Evolutionary conservation across 2,888 invertebrate genomes (phyloP).

Genomic region (Cosmia pyralina): DNA sequence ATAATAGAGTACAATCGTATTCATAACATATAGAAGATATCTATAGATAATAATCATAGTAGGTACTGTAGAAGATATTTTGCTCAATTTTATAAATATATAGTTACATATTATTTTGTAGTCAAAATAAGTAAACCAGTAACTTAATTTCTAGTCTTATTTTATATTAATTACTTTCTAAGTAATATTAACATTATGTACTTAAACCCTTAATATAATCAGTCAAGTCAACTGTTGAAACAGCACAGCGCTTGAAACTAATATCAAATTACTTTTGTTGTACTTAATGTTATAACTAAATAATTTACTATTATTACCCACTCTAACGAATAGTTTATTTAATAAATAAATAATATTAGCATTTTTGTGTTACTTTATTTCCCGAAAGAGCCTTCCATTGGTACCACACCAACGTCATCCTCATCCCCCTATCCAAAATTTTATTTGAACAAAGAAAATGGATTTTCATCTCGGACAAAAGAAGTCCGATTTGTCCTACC

Average conservation of each 20-base stretch:
- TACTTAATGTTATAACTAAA: background rate
- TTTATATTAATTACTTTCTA: background rate
- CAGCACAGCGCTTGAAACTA: background rate
- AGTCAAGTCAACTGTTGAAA: background rate
- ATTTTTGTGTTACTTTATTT: slow-evolving; percentile 9
- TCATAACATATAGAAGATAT: too few species aligned
- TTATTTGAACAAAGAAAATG: background rate
- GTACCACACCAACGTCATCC: background rate
- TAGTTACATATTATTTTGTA: background rate
- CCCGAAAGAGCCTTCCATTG: background rate
- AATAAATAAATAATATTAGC: background rate
- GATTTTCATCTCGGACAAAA: slow-evolving; percentile 22
- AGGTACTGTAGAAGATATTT: background rate
- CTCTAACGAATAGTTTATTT: background rate
- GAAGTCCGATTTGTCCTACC: background rate
- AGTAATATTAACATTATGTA: background rate
- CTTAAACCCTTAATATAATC: background rate
- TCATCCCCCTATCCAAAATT: background rate
- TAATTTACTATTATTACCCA: background rate
- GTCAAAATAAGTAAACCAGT: background rate
- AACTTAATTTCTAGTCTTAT: slow-evolving; percentile 25
- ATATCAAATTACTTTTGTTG: background rate
- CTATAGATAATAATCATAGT: background rate
- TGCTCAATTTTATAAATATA: slow-evolving; percentile 26
- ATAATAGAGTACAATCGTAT: too few species aligned